Percentiles rank a stretch among this genome's conserved stretches.
Evolutionary conservation across 1,140 invertebrate species (phyloP).

Genomic region (Neelides sp.): DNA sequence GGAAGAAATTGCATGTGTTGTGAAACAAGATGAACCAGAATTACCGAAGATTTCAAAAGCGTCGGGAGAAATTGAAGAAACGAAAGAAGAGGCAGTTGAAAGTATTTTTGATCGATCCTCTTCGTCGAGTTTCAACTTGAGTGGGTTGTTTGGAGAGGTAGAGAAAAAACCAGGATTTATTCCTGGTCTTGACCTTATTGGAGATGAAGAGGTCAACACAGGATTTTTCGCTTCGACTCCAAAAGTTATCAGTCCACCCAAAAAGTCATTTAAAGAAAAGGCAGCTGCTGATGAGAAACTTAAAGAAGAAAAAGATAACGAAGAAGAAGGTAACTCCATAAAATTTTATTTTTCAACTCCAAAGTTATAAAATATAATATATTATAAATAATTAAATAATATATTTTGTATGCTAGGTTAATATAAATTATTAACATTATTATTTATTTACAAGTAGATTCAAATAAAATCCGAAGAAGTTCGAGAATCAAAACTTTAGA

Average conservation of each 20-base stretch:
- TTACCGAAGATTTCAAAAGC: too few species aligned
- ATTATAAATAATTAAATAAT: not conserved
- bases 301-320: not conserved
- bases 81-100: conserved; percentile 1
- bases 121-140: not conserved
- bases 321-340: not conserved
- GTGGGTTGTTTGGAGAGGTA: not conserved
- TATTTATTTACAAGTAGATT: not conserved
- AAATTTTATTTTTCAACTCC: not conserved
- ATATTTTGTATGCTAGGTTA: not conserved
- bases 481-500: conserved; percentile 27
- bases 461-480: conserved; percentile 21
- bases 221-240: not conserved
- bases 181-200: conserved; percentile 14
- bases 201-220: not conserved
- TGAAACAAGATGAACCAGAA: too few species aligned
- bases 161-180: conserved; percentile 9
- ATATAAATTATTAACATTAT: not conserved
- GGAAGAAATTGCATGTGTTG: too few species aligned
- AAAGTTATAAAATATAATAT: not conserved
- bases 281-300: not conserved
- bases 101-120: not conserved
- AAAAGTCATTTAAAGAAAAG: not conserved
- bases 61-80: not conserved
- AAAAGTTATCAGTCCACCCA: not conserved